Conservation (phyloP, 2,888 invertebrate genomes). For the Psylliodes chrysocephalus region DNA sequence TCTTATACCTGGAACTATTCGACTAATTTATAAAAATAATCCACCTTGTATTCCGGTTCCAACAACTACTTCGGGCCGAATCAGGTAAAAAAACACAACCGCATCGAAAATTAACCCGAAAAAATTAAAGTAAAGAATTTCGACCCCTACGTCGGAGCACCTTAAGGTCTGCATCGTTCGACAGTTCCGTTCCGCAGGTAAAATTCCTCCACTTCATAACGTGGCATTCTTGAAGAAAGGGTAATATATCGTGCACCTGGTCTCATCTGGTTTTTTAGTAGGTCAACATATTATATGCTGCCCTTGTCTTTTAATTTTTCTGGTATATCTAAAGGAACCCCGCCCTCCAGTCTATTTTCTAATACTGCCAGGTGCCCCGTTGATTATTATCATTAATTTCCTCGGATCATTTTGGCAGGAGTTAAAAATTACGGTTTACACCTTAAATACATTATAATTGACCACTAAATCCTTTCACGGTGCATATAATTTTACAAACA, state of each 20-base stretch:
- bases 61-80: constrained; percentile 1
- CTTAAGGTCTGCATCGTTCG: constrained; percentile 8
- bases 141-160: constrained; percentile 3
- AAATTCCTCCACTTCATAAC: constrained; percentile 27
- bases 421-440: constrained; percentile 32
- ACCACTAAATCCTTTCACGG: constrained; percentile 2
- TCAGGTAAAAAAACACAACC: constrained; percentile 18
- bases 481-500: not conserved
- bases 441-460: constrained; percentile 33
- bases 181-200: constrained; percentile 28
- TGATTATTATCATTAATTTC: constrained; percentile 29
- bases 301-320: not conserved
- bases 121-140: constrained; percentile 16
- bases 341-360: constrained; percentile 21
- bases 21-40: not conserved
- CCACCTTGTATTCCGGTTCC: not conserved
- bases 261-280: constrained; percentile 33
- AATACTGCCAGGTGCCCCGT: constrained; percentile 28
- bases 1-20: not conserved
- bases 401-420: constrained; percentile 28
- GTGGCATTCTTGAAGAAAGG: constrained; percentile 28
- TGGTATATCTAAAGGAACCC: constrained; percentile 2
- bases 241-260: constrained; percentile 27
- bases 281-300: constrained; percentile 31
- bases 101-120: constrained; percentile 12